Evolutionary conservation across 1,140 invertebrate genomes (phyloP).

Genomic region (Druon quercuslanigerum): DNA sequence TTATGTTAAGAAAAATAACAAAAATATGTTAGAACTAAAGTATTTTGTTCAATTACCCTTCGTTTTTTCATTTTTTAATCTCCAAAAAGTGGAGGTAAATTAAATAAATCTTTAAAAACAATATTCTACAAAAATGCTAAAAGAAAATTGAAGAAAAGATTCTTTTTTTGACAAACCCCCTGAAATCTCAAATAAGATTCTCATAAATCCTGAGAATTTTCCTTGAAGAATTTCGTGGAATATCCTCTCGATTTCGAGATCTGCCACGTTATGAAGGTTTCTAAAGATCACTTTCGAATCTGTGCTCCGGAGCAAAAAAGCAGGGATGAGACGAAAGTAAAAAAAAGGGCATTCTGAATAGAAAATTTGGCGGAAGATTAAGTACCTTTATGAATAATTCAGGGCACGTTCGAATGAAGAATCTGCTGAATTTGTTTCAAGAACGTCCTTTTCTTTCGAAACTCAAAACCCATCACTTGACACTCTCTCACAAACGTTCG

Average conservation of each 20-base stretch:
- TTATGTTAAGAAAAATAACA: not conserved
- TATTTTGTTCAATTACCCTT: not conserved
- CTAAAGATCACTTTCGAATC: no score
- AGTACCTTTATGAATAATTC: conserved; percentile 13
- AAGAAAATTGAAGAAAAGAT: no score
- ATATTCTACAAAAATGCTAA: not conserved
- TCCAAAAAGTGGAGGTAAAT: not conserved
- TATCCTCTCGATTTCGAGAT: not conserved
- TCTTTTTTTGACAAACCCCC: no score
- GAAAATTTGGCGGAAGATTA: not conserved
- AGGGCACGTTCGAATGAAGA: not conserved
- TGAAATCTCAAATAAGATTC: no score
- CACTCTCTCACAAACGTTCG: not conserved
- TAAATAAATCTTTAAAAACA: not conserved
- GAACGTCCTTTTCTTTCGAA: not conserved
- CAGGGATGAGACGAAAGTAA: not conserved
- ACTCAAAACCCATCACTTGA: conserved; percentile 5
- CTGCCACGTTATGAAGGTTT: conserved; percentile 9
- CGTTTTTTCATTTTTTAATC: not conserved
- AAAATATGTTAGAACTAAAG: not conserved
- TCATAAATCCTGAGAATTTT: no score
- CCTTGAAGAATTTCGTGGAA: no score
- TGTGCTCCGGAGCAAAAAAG: no score
- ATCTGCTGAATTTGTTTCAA: not conserved
- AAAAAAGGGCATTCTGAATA: not conserved